These are phyloP conservation scores for Myotis brandtii DNA, from an alignment of 2,113 vertebrate species.

Conservation along the genomic window DNA sequence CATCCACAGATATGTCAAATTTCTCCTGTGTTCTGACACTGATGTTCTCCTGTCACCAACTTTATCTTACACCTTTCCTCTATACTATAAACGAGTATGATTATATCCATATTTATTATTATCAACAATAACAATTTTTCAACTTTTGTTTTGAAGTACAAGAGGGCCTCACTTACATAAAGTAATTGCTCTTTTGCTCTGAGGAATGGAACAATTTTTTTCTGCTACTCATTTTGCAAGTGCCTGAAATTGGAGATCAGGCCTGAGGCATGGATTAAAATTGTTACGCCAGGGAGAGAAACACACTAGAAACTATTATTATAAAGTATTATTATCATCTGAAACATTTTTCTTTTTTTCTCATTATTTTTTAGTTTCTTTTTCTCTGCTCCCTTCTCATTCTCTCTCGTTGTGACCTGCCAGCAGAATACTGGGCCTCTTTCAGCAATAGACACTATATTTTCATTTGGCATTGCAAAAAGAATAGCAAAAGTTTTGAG, in stretches of 20 bases:
- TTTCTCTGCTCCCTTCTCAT: background rate
- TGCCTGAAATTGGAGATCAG: background rate
- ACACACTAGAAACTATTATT: background rate
- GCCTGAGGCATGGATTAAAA: background rate
- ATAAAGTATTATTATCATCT: background rate
- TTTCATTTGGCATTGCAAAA: conserved; percentile 49
- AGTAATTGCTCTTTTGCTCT: background rate
- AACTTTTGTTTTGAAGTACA: conserved; percentile 8
- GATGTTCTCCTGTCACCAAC: background rate
- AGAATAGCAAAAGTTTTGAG: background rate
- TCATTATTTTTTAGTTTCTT: background rate
- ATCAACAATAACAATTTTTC: background rate
- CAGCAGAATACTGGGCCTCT: background rate
- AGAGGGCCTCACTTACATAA: background rate
- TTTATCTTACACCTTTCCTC: background rate
- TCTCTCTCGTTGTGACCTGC: background rate
- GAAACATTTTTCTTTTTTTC: background rate
- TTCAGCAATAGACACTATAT: background rate
- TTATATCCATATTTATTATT: background rate
- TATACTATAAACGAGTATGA: background rate
- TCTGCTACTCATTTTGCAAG: background rate
- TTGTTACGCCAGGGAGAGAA: background rate
- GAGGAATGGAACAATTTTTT: background rate
- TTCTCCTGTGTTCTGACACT: background rate
- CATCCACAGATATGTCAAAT: accelerated